Evolutionary conservation across 30 jellyfish, hydroid and myxozoan species (phyloP).

Genomic region (Aurelia coerulea): DNA sequence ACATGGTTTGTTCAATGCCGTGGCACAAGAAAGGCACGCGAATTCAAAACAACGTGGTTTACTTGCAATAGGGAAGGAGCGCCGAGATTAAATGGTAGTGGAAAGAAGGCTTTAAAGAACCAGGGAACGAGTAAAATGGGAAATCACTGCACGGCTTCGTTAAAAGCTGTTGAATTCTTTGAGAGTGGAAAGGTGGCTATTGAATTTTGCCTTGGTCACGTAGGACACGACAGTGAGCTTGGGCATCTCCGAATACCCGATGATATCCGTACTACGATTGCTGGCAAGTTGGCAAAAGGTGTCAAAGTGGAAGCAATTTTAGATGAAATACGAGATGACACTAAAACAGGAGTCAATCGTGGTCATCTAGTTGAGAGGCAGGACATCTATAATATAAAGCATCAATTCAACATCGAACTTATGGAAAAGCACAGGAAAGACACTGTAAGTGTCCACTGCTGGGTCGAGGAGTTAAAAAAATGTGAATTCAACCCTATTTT

Average conservation of each 20-base stretch:
- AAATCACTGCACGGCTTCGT: too few relatives aligned
- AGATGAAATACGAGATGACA: too few relatives aligned
- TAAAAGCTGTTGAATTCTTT: too few relatives aligned
- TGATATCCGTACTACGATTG: background rate
- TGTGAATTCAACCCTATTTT: background rate
- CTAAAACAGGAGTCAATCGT: too few relatives aligned
- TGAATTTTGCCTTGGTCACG: background rate
- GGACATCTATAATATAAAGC: slow-evolving; percentile 13
- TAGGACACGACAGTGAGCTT: background rate
- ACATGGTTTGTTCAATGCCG: too few relatives aligned
- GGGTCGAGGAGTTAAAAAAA: slow-evolving; percentile 4
- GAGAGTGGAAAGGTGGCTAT: background rate
- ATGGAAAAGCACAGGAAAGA: slow-evolving; percentile 13
- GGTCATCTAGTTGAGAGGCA: too few relatives aligned
- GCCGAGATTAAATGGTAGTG: background rate
- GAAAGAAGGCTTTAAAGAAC: too few relatives aligned
- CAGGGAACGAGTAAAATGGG: too few relatives aligned
- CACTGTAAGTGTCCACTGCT: slow-evolving; percentile 7
- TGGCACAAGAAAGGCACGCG: too few relatives aligned
- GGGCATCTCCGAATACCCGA: background rate
- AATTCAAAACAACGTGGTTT: too few relatives aligned
- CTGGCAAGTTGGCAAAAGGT: background rate
- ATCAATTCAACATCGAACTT: slow-evolving; percentile 5
- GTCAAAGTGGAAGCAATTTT: background rate
- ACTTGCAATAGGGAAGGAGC: background rate